A percentile compares a stretch with the other conserved stretches of the same genome.
Evolutionary conservation across 2,797 vertebrate species (phyloP).

Genomic region (Thamnophis elegans): DNA sequence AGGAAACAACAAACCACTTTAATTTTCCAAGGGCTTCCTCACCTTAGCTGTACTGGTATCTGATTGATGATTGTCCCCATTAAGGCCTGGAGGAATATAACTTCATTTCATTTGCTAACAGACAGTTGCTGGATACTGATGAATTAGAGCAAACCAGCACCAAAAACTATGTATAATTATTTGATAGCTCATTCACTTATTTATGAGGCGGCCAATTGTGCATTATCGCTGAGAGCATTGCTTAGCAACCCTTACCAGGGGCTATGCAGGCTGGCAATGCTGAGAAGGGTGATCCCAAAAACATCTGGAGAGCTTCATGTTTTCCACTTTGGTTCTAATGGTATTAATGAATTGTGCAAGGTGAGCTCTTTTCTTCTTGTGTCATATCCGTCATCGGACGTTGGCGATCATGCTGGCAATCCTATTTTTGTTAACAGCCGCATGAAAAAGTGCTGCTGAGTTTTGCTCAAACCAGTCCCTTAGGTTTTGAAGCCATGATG

Average conservation of each 20-base stretch:
- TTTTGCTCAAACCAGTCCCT: too few species aligned
- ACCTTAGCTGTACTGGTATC: neutral
- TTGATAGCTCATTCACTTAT: slow-evolving; percentile 11
- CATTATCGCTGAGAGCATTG: neutral
- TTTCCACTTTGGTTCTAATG: neutral
- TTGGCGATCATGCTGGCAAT: too few species aligned
- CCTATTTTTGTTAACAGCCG: too few species aligned
- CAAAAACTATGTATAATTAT: slow-evolving; percentile 20
- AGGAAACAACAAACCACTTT: neutral
- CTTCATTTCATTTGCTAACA: slow-evolving; percentile 28
- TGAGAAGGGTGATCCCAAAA: neutral
- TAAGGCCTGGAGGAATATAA: slow-evolving; percentile 1
- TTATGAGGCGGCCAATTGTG: neutral
- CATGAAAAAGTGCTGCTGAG: too few species aligned
- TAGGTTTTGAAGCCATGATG: too few species aligned
- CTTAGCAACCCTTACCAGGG: neutral
- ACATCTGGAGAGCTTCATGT: neutral
- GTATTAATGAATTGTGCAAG: neutral
- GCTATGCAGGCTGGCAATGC: neutral
- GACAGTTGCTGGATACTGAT: slow-evolving; percentile 3
- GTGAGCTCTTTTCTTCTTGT: neutral
- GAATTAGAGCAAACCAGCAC: slow-evolving; percentile 16
- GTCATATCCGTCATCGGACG: too few species aligned
- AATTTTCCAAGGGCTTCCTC: slow-evolving; percentile 17
- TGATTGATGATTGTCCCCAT: slow-evolving; percentile 29